These are phyloP conservation scores for Hystrix cristata DNA, from an alignment of 2,113 vertebrate species.

Conservation along the genomic window DNA sequence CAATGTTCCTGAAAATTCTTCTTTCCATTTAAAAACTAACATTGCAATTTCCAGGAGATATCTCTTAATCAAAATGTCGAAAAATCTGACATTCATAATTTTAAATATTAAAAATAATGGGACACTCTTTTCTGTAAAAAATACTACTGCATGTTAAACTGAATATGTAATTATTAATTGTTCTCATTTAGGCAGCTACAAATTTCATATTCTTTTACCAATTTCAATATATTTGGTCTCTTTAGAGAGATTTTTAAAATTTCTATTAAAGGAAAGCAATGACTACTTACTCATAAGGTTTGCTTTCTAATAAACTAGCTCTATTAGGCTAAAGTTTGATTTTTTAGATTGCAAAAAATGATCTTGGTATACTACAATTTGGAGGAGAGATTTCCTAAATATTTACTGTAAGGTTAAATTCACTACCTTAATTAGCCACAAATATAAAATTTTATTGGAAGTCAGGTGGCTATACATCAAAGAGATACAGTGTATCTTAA, in stretches of 20 bases:
- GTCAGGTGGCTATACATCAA: not conserved
- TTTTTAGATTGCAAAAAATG: conserved; percentile 31
- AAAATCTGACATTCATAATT: conserved; percentile 16
- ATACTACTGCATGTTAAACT: not conserved
- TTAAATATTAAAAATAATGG: conserved; percentile 39
- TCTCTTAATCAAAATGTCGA: not conserved
- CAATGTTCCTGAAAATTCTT: not conserved
- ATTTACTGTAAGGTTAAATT: not conserved
- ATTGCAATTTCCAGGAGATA: not conserved
- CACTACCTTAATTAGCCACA: not conserved
- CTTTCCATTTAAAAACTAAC: conserved; percentile 47
- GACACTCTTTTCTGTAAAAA: conserved; percentile 25
- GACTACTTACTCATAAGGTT: not conserved
- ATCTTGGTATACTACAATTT: not conserved
- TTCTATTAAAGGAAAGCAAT: not conserved
- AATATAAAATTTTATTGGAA: not conserved
- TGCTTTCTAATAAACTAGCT: not conserved
- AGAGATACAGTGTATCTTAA: not conserved
- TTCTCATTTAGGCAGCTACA: conserved; percentile 27
- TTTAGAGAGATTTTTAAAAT: not conserved
- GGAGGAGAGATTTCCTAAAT: not conserved
- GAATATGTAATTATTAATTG: conserved; percentile 28
- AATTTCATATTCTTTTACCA: conserved; percentile 41
- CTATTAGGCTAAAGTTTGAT: not conserved
- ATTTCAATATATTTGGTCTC: conserved; percentile 27